Conservation (phyloP, 2,113 vertebrate genomes). For the Elephantulus edwardii region DNA sequence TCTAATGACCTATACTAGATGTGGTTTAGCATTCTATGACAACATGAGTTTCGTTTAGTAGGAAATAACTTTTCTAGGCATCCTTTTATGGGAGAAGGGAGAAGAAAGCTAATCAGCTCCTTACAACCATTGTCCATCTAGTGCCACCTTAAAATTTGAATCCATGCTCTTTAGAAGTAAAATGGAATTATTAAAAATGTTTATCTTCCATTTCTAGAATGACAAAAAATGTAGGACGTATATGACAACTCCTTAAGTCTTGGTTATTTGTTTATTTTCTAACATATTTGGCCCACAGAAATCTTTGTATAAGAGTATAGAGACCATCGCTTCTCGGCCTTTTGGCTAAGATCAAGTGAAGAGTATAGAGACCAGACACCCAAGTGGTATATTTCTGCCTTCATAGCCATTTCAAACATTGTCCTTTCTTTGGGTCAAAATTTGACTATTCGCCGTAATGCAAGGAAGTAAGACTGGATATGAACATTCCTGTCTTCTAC, state of each 20-base stretch:
- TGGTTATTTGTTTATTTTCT: background rate
- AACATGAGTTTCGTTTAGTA: background rate
- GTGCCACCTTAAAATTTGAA: background rate
- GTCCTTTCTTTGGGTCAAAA: background rate
- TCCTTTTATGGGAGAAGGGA: background rate
- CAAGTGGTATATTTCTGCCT: background rate
- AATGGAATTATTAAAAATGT: slow-evolving; percentile 3
- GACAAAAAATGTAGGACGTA: background rate
- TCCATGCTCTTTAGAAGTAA: slow-evolving; percentile 3
- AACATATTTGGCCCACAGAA: background rate
- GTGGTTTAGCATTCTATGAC: background rate
- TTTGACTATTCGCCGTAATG: background rate
- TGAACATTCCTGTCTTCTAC: background rate
- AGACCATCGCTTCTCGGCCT: too few relatives aligned
- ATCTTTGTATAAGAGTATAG: background rate
- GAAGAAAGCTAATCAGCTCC: background rate
- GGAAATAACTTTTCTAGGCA: background rate
- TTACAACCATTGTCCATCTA: background rate
- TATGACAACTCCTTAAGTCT: background rate
- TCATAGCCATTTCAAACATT: background rate
- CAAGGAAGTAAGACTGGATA: background rate
- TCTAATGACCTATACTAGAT: background rate
- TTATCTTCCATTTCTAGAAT: background rate
- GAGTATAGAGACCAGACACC: slow-evolving; percentile 10
- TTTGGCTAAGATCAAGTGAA: too few relatives aligned